phyloP scores from a whole-genome alignment of 1,140 invertebrate genomes.

The Leptonema lineaticorne region DNA sequence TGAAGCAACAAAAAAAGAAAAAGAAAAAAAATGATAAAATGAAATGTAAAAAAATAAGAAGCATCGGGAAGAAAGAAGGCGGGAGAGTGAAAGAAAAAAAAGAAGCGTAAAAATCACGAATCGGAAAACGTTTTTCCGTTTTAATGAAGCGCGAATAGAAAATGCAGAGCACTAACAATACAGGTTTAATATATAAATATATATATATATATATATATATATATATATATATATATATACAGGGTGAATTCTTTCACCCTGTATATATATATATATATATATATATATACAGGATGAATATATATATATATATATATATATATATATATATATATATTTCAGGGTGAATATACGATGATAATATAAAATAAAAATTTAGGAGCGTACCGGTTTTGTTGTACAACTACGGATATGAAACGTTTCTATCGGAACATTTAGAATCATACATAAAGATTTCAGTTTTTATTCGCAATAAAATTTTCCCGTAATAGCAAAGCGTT shows the following conservation, averaged over 20 bases:
- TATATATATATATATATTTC: too few species aligned
- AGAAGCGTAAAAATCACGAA: slow-evolving; percentile 13
- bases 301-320: too few species aligned
- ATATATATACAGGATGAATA: too few species aligned
- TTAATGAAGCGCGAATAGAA: slow-evolving; percentile 29
- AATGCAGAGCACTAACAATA: slow-evolving; percentile 11
- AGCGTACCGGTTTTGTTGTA: background rate
- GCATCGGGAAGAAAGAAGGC: background rate
- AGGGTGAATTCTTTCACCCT: too few species aligned
- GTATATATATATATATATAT: too few species aligned
- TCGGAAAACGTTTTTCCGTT: slow-evolving; percentile 24
- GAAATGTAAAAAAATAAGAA: background rate
- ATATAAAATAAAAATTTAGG: background rate
- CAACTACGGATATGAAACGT: too few species aligned
- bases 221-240: too few species aligned
- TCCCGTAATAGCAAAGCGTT: background rate
- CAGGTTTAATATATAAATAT: too few species aligned
- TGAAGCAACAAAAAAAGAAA: too few species aligned
- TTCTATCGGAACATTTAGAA: background rate
- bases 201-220: too few species aligned
- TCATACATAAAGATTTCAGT: background rate
- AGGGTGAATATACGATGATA: too few species aligned
- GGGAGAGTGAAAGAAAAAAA: background rate
- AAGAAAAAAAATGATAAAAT: too few species aligned
- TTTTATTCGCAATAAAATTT: background rate